A percentile compares a stretch with the other conserved stretches of the same genome.
phyloP scores from a whole-genome alignment of 1,140 invertebrate genomes.

The Musca domestica region DNA sequence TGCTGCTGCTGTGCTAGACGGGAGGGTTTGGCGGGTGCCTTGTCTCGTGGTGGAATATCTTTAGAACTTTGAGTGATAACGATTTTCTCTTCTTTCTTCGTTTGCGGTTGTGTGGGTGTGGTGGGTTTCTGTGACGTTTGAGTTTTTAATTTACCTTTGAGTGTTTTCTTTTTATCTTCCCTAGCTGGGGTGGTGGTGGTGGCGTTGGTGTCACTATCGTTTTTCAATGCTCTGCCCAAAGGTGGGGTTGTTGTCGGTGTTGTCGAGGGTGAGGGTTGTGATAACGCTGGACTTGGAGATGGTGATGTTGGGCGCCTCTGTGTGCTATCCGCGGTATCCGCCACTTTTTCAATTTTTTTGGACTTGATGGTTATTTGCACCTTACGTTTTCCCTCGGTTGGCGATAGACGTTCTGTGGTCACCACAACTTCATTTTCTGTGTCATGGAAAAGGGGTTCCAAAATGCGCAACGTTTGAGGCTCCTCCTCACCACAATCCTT shows the following conservation, averaged over 20 bases:
- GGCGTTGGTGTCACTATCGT: background rate
- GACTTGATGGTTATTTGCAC: conserved; percentile 8
- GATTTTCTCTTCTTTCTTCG: conserved; percentile 38
- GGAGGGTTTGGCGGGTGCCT: conserved; percentile 49
- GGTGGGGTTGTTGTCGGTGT: background rate
- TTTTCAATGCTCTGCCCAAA: background rate
- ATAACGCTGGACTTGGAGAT: background rate
- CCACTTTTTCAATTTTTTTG: conserved; percentile 13
- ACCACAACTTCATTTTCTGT: conserved; percentile 10
- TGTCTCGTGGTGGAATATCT: conserved; percentile 47
- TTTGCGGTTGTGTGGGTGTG: conserved; percentile 9
- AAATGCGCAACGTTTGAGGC: background rate
- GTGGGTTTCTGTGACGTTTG: conserved; percentile 22
- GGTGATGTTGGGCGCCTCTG: background rate
- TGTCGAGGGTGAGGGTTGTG: background rate
- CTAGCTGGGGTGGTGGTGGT: background rate
- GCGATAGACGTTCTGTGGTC: background rate
- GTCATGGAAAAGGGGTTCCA: background rate
- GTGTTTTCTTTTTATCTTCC: conserved; percentile 18
- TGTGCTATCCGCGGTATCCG: background rate
- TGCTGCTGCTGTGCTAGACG: conserved; percentile 27
- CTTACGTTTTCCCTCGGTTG: background rate
- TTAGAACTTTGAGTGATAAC: conserved; percentile 49
- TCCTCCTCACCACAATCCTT: background rate
- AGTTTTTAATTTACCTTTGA: conserved; percentile 26